Evolutionary conservation across 2,797 vertebrate species (phyloP).

Genomic region (Sebastes taczanowskii): DNA sequence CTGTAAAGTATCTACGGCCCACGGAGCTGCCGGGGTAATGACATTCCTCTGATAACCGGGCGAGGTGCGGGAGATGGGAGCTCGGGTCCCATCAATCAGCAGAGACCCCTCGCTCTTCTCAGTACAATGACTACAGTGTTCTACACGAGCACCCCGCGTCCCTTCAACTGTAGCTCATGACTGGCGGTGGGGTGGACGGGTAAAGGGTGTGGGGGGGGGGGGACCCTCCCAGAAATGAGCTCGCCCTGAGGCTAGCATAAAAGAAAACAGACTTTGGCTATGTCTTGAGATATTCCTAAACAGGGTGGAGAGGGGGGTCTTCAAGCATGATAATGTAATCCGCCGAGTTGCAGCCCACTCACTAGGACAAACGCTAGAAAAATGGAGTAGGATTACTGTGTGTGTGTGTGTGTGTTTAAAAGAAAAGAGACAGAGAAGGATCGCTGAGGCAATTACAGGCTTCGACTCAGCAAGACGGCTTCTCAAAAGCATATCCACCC

Average conservation of each 20-base stretch:
- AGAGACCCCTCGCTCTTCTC: constrained; percentile 59
- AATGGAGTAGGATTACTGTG: constrained; percentile 50
- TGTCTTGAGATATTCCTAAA: constrained; percentile 62
- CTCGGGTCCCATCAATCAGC: constrained; percentile 74
- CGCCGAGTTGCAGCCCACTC: constrained; percentile 48
- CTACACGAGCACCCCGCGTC: constrained; percentile 67
- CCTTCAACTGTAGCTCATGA: constrained; percentile 74
- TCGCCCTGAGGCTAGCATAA: constrained; percentile 62
- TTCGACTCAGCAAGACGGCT: constrained; percentile 75
- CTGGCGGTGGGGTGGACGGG: constrained; percentile 31
- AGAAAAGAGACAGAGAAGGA: constrained; percentile 61
- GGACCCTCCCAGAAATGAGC: constrained; percentile 49
- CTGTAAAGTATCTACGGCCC: constrained; percentile 59
- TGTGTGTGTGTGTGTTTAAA: constrained; percentile 48
- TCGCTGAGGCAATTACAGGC: constrained; percentile 83
- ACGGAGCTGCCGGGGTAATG: constrained; percentile 43
- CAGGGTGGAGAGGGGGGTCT: constrained; percentile 40
- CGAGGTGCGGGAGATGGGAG: constrained; percentile 66
- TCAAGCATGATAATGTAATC: constrained; percentile 66
- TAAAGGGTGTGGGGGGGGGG: not conserved
- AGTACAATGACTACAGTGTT: constrained; percentile 83
- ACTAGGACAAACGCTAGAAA: constrained; percentile 30
- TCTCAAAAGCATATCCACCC: constrained; percentile 82
- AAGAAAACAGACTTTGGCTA: constrained; percentile 65
- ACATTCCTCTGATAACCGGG: constrained; percentile 76